Conservation (phyloP, 2,113 vertebrate genomes). For the Oryzias javanicus region DNA sequence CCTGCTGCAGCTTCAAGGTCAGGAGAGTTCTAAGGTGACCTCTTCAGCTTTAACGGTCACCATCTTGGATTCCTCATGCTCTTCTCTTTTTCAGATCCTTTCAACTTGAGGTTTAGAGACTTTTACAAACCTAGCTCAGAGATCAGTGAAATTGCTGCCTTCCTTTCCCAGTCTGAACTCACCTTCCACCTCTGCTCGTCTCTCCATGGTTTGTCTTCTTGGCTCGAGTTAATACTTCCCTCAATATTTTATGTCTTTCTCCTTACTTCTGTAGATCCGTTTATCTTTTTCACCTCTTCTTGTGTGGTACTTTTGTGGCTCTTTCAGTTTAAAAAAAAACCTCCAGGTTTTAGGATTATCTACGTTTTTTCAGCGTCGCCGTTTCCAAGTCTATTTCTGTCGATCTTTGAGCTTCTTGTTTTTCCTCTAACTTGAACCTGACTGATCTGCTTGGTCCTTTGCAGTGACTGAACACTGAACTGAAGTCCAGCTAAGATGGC, state of each 20-base stretch:
- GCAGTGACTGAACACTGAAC: not conserved
- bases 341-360: too few species aligned
- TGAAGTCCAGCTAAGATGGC: conserved; percentile 8
- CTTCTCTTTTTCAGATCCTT: not conserved
- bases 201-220: not conserved
- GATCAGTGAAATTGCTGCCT: not conserved
- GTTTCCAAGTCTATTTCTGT: accelerated
- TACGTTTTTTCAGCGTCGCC: not conserved
- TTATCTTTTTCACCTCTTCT: not conserved
- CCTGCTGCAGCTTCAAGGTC: too few species aligned
- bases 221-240: not conserved
- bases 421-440: not conserved
- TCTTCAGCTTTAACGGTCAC: not conserved
- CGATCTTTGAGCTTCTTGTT: not conserved
- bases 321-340: not conserved
- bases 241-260: not conserved
- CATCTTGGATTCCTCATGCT: not conserved
- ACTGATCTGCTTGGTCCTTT: not conserved
- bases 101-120: not conserved
- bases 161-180: conserved; percentile 7
- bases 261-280: not conserved
- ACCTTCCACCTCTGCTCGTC: conserved; percentile 20
- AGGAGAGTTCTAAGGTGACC: conserved; percentile 26
- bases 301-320: not conserved
- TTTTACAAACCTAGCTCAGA: too few species aligned